Evolutionary conservation across 2,113 vertebrate genomes (phyloP).

Genomic region (Solea senegalensis): DNA sequence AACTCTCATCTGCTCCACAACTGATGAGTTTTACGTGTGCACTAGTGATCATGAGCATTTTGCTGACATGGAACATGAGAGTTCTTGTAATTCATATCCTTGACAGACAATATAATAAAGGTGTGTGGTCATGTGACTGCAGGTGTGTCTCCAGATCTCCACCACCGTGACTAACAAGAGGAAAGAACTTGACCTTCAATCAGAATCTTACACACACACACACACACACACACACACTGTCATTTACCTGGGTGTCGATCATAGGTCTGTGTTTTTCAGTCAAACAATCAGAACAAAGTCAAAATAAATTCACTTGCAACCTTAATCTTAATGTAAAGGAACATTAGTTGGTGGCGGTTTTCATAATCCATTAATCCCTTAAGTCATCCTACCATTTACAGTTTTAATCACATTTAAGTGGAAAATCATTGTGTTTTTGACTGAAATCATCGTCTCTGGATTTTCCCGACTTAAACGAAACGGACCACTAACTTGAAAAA

Average conservation of each 20-base stretch:
- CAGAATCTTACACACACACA: neutral
- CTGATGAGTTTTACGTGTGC: neutral
- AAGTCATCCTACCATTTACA: neutral
- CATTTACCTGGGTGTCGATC: no score
- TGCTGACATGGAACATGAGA: slow-evolving; percentile 1
- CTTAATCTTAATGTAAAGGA: neutral
- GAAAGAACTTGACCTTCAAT: neutral
- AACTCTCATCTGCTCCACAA: neutral
- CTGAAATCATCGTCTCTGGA: neutral
- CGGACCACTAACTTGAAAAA: no score
- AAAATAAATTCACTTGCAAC: neutral
- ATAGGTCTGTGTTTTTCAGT: neutral
- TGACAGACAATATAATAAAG: neutral
- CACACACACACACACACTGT: neutral
- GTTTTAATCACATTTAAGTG: neutral
- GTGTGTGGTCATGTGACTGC: neutral
- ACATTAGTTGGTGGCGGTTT: neutral
- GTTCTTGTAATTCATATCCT: neutral
- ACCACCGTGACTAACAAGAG: neutral
- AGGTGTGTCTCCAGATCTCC: neutral
- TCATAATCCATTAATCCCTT: neutral
- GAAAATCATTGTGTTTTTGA: neutral
- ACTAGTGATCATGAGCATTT: neutral
- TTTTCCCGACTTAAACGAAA: neutral
- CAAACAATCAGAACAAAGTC: neutral